These are phyloP conservation scores for Eretmocerus hayati DNA, from an alignment of 2,888 invertebrate species.

Conservation along the genomic window DNA sequence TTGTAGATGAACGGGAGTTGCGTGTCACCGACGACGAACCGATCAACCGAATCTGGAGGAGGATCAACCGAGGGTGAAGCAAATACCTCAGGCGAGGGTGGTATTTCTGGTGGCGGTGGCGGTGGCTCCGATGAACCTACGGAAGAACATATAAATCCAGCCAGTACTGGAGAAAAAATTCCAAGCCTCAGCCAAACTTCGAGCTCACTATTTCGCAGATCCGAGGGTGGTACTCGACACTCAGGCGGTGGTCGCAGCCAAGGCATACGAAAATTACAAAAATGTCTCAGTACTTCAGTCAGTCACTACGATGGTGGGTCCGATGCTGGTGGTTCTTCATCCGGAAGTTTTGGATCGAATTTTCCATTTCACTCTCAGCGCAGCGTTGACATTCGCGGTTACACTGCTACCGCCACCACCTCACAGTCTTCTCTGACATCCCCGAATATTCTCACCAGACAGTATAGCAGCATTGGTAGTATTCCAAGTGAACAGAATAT, in stretches of 20 bases:
- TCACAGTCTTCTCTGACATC: conserved; percentile 42
- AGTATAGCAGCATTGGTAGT: conserved; percentile 95
- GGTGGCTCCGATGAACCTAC: conserved; percentile 26
- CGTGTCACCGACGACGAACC: conserved; percentile 55
- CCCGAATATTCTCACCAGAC: conserved; percentile 55
- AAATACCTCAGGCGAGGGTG: conserved; percentile 18
- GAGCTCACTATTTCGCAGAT: conserved; percentile 19
- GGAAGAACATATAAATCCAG: conserved; percentile 22
- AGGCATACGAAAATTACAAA: conserved; percentile 91
- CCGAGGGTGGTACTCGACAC: conserved; percentile 26
- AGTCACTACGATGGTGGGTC: conserved; percentile 52
- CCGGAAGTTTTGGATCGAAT: conserved; percentile 40
- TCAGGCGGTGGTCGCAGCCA: conserved; percentile 62
- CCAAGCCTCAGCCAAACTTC: conserved; percentile 10
- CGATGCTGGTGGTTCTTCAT: conserved; percentile 50
- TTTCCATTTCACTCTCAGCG: conserved; percentile 40
- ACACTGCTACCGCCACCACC: conserved; percentile 54
- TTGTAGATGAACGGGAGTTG: conserved; percentile 73
- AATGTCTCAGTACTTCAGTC: conserved; percentile 78
- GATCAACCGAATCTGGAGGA: conserved; percentile 28
- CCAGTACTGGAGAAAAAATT: conserved; percentile 24
- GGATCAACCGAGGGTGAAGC: conserved; percentile 17
- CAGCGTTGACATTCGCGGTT: conserved; percentile 43
- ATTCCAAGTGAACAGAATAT: conserved; percentile 52
- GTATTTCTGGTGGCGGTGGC: background rate